Evolutionary conservation across 2,113 vertebrate species (phyloP), one percentile per base, ranked within the genome.

Genomic region (Plotosus lineatus): DNA sequence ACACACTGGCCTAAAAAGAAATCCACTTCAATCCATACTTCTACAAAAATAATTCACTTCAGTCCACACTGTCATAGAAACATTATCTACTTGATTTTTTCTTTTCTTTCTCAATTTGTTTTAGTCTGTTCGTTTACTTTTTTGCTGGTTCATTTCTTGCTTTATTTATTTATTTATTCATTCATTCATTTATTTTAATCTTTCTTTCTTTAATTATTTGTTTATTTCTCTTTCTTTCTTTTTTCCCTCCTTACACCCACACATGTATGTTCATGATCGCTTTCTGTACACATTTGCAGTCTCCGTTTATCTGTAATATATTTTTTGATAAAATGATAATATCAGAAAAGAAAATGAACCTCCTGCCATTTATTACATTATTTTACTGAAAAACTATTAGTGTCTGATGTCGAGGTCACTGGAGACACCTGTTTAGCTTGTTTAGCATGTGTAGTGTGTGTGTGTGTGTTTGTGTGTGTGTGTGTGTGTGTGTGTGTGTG

Each of bases 371-470:
- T 1, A 53, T 84, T 80, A 80, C 66, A 68, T 85, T 81, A 74
- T 75, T 55, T 71, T 68, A 46, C 85, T 77, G 76, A 74, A 85
- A 88, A 85, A 85, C 88, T 90, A 92, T 92, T 89, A 91, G 79
- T 82, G 75, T 81, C 86, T 86, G n/a, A n/a, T n/a, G n/a, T n/a
- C n/a, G n/a, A n/a, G n/a, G n/a, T n/a, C n/a, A n/a, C n/a, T n/a
- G 80, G 65, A 56, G 55, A 26, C 53, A 19, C 3, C 10, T 56
- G n/a, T 3, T 26, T 28, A 56, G 55, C 10, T 8, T 56, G 23
- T 2, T 56, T 26, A 56, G 55, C n/a, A 4, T 56, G 55, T 0
- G 66, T 48, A 60, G 38, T 63, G 60, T 63, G 60, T 36, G 12
- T 48, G 44, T 51, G 50, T 51, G 50, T 51, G 63, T 66, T 3